phyloP scores from a whole-genome alignment of 2,888 invertebrate genomes.

The Scaeva pyrastri region DNA sequence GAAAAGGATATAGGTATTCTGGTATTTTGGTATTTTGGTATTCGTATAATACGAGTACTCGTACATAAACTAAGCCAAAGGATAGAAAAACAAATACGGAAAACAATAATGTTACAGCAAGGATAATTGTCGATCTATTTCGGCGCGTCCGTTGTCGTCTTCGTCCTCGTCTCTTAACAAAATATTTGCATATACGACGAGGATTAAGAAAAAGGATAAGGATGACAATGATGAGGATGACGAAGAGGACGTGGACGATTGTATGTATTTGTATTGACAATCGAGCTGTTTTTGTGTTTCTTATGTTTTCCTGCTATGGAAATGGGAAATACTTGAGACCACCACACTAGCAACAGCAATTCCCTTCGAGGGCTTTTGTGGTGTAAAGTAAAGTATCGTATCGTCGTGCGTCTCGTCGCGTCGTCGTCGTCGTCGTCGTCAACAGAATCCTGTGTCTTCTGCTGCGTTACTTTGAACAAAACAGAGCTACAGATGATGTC shows the following conservation, averaged over 20 bases:
- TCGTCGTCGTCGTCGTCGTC: background rate
- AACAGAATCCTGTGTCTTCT: conserved; percentile 20
- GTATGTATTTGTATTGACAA: conserved; percentile 43
- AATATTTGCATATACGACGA: conserved; percentile 67
- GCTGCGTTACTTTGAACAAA: background rate
- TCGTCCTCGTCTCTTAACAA: conserved; percentile 47
- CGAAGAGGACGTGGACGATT: background rate
- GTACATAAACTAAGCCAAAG: conserved; percentile 27
- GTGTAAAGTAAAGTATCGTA: conserved; percentile 23
- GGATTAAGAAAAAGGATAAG: conserved; percentile 2
- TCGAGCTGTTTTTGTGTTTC: conserved; percentile 17
- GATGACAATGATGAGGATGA: background rate
- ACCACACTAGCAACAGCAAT: conserved; percentile 50
- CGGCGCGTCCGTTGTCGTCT: conserved; percentile 56
- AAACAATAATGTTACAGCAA: conserved; percentile 72
- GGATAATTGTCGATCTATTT: conserved; percentile 72
- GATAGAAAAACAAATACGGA: conserved; percentile 66
- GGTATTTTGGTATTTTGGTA: background rate
- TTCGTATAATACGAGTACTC: too few species aligned
- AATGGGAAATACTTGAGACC: conserved; percentile 64
- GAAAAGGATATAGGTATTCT: background rate
- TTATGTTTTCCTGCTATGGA: conserved; percentile 41
- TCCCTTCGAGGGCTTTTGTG: conserved; percentile 49
- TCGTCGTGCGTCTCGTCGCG: too few species aligned
- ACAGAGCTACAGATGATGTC: conserved; percentile 50